phyloP scores from a whole-genome alignment of 2,113 vertebrate genomes.

The Aptenodytes forsteri region DNA sequence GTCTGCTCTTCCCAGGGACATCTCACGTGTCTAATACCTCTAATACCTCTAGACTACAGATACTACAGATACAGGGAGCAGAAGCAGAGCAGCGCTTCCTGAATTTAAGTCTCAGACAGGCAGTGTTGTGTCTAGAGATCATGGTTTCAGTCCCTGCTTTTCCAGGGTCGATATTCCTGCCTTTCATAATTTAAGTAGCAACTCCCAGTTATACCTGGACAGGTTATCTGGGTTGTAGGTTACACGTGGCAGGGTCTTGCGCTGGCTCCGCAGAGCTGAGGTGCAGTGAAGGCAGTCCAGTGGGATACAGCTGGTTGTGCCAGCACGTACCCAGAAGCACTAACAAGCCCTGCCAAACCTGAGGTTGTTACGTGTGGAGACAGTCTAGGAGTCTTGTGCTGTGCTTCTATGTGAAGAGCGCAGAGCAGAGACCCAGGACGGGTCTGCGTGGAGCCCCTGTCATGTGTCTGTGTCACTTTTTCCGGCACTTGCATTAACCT shows the following conservation, averaged over 20 bases:
- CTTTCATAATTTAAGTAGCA: neutral
- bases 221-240: neutral
- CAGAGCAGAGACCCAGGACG: neutral
- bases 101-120: neutral
- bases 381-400: neutral
- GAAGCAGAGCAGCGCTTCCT: neutral
- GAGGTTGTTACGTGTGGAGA: neutral
- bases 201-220: neutral
- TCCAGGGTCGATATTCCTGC: neutral
- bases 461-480: neutral
- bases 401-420: neutral
- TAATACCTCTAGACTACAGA: no score
- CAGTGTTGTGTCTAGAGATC: neutral
- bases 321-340: neutral
- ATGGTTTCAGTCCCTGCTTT: neutral
- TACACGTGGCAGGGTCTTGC: accelerated
- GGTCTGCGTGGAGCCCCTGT: neutral
- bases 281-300: neutral
- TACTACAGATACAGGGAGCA: neutral
- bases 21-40: neutral
- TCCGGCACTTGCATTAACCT: neutral
- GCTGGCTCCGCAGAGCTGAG: neutral
- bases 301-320: neutral
- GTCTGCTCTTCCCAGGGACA: neutral
- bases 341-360: neutral